Percentiles rank a stretch among this genome's conserved stretches.
These are phyloP conservation scores for Hypotaenidia philippensis DNA, from an alignment of 2,797 vertebrate genomes.

Conservation along the genomic window DNA sequence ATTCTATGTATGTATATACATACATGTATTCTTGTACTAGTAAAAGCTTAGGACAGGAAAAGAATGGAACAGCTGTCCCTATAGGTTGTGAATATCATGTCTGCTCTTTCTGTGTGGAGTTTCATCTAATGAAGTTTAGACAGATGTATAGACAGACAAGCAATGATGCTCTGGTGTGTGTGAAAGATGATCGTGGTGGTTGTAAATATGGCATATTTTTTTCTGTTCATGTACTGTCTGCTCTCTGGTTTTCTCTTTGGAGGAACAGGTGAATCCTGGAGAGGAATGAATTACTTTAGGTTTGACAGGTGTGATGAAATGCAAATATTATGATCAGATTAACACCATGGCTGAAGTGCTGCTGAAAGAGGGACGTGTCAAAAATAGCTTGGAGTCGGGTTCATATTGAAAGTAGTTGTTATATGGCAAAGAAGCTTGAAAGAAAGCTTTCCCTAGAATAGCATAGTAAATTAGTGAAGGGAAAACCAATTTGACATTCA, in stretches of 20 bases:
- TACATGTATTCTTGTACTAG: background rate
- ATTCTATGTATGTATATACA: background rate
- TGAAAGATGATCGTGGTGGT: background rate
- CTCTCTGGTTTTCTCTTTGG: constrained; percentile 11
- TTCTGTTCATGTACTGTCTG: background rate
- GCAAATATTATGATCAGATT: constrained; percentile 64
- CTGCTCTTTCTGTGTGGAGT: background rate
- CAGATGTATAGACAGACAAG: background rate
- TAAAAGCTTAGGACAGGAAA: background rate
- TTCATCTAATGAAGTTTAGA: background rate
- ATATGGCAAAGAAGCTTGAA: background rate
- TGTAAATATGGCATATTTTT: constrained; percentile 20
- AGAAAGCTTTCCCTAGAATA: constrained; percentile 3
- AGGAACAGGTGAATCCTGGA: background rate
- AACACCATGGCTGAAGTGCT: constrained; percentile 12
- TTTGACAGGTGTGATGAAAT: constrained; percentile 69
- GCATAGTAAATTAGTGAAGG: background rate
- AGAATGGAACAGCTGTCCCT: background rate
- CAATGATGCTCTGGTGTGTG: background rate
- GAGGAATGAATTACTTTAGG: constrained; percentile 47
- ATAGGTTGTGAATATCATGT: background rate
- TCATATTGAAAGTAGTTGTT: constrained; percentile 45
- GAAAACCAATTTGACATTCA: background rate
- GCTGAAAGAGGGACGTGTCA: background rate
- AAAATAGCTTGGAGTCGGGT: constrained; percentile 27